Evolutionary conservation across 2,888 invertebrate species (phyloP), one percentile per base, ranked within the genome.

Genomic region (Amphipyra berbera): DNA sequence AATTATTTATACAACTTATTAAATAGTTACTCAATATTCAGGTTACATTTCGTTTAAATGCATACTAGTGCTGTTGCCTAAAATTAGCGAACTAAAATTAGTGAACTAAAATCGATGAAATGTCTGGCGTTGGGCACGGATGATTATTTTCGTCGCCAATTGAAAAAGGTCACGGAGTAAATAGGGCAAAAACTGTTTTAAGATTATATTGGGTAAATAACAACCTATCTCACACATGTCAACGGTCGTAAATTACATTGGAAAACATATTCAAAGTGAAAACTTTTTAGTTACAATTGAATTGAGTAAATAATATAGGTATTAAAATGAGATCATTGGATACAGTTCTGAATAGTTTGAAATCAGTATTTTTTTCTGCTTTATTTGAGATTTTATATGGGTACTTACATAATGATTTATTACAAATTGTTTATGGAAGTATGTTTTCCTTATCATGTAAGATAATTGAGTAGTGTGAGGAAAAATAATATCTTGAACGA

Each of bases 1-100:
- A 89, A 87, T 87, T 84, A 86, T 90, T 88, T 91, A 84, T 88
- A 93, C 91, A 93, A 70, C 85, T 90, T 88, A 89, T 73, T 12
- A 52, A 30, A 56, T 78, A 76, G 54, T 66, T 78, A 76, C 75
- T 73, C 63, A 73, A 81, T 63, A 78, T 80, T 76, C 78, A 78
- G 79, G 74, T 83, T 84, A 85, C 80, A 85, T 73, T 73, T 73
- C 52, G 60, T 57, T 71, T 61, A 62, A 44, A 49, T 56, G 60
- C 52, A 58, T 35, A 49, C 63, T 78, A 76, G 54, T 71, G 55
- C 64, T 52, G 61, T 54, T 33, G 48, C 53, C 65, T 68, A 66
- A 71, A 71, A 56, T 68, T 46, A 65, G 61, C 37, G 12, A 66
- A 73, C 58, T 73, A 61, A 76, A 79, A 73, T 73, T 61, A 60